Evolutionary conservation across 2,888 invertebrate genomes (phyloP).

Genomic region (Perithous albicinctus): DNA sequence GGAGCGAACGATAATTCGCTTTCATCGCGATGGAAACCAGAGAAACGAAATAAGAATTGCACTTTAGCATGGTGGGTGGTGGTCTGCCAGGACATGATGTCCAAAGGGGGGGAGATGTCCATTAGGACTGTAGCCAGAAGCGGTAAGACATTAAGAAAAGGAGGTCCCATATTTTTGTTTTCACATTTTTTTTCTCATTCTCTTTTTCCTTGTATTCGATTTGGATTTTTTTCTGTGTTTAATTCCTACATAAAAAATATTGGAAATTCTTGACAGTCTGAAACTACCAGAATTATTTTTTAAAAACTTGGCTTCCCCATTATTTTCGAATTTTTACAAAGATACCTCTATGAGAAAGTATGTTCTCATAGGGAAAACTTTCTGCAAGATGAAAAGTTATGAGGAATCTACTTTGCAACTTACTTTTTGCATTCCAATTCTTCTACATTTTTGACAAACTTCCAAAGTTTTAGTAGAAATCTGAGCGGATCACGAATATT

Average conservation of each 20-base stretch:
- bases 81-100: constrained; percentile 46
- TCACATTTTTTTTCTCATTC: neutral
- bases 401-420: too few relatives aligned
- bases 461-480: too few relatives aligned
- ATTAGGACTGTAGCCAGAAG: constrained; percentile 57
- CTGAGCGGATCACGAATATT: too few relatives aligned
- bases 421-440: too few relatives aligned
- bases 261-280: neutral
- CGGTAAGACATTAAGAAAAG: constrained; percentile 40
- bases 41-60: constrained; percentile 57
- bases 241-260: neutral
- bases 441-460: too few relatives aligned
- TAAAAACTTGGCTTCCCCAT: too few relatives aligned
- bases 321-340: too few relatives aligned
- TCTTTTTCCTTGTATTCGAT: constrained; percentile 3
- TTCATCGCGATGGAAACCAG: constrained; percentile 46
- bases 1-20: constrained; percentile 54
- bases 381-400: too few relatives aligned
- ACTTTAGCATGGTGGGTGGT: constrained; percentile 59
- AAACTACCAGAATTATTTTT: too few relatives aligned
- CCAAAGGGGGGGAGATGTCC: constrained; percentile 23
- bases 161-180: constrained; percentile 23
- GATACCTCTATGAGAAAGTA: too few relatives aligned
- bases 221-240: constrained; percentile 13
- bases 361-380: too few relatives aligned